Evolutionary conservation across 1,140 invertebrate genomes (phyloP), one percentile per base, ranked within the genome.

Genomic region (Globodera ellingtonae): DNA sequence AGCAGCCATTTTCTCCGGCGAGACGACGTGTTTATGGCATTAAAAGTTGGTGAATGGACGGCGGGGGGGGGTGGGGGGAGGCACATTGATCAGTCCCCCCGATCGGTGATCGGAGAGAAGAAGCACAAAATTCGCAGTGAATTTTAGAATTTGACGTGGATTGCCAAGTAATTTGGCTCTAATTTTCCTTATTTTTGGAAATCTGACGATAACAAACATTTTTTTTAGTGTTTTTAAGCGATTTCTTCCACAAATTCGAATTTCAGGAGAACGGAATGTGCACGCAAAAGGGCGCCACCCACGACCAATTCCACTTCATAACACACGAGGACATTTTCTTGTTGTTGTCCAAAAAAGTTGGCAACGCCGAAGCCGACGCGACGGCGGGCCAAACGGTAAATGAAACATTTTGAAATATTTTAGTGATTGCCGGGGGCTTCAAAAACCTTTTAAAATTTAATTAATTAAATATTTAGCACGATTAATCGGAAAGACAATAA

Each of bases 271-370:
- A 84, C 70, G 83, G 82, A 50, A 86, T 89, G 84, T 62, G 50
- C 24, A 85, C 82, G n/a, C 75, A 81, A n/a, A 72, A 78, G 44
- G 67, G 72, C 46, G 48, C 10, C 46, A 35, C 35, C n/a, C 66
- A 72, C n/a, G 69, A 72, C 24, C 70, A 79, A 52, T 88, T 87
- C 81, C 85, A 86, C 56, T 79, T 89, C 21, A 88, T 88, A 59
- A 81, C 71, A 48, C 81, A 82, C 65, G 86, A 87, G 21, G 87
- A 89, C 7, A 86, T 89, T 69, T 88, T 88, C 69, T 18, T 88
- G 4, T 46, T 88, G n/a, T 73, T 89, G 24, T 85, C 87, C 65
- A 87, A 89, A 73, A 87, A 87, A 35, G 18, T 85, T 72, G 73
- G 59, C 44, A 78, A 78, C 44, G 46, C 44, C n/a, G 35, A 8